Base-by-base conservation (phyloP, 2,888 invertebrate species). In the Tachina lurida region DNA sequence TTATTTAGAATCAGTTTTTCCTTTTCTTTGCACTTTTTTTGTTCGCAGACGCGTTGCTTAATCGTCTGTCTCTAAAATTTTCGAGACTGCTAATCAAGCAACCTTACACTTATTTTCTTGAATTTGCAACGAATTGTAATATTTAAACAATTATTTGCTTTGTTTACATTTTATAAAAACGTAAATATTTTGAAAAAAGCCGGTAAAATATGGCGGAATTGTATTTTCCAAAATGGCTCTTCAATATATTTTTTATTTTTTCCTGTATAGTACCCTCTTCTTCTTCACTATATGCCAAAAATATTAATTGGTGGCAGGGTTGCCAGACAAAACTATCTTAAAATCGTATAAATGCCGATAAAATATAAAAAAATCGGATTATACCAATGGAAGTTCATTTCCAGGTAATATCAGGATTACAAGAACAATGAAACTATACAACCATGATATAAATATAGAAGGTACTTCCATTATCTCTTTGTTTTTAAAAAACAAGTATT, bases 121-220 rank as follows among this genome's bases (percentile, higher is more conserved):
- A 67, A 49, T 52, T 68, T 58, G 56, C 12, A 58, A 43, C 65
- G 45, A 49, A n/a, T 58, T 70, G 41, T 73, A 60, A 73, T 74
- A 77, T 74, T 75, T 63, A 86, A 62, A 71, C 43, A 43, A 73
- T 77, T 77, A 77, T 70, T 47, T 56, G n/a, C 8, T 85, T 87
- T 87, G 87, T 88, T 88, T 88, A 87, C 85, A 79, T 83, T 86
- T 67, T 76, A 86, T 87, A 89, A 89, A 87, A 80, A 73, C 89
- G 91, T 90, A 91, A 91, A 91, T 91, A 91, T 91, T 91, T 91
- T 91, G 90, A 91, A 91, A 91, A 90, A 91, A 90, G 91, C 91
- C 91, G 91, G 91, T 90, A 90, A 86, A 91, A 91, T 91, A 91
- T 91, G 91, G 91, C 91, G 91, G 91, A 90, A 89, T 90, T 75